Evolutionary conservation across 2,113 vertebrate genomes (phyloP), one percentile per base, ranked within the genome.

Genomic region (Phodopus roborovskii): DNA sequence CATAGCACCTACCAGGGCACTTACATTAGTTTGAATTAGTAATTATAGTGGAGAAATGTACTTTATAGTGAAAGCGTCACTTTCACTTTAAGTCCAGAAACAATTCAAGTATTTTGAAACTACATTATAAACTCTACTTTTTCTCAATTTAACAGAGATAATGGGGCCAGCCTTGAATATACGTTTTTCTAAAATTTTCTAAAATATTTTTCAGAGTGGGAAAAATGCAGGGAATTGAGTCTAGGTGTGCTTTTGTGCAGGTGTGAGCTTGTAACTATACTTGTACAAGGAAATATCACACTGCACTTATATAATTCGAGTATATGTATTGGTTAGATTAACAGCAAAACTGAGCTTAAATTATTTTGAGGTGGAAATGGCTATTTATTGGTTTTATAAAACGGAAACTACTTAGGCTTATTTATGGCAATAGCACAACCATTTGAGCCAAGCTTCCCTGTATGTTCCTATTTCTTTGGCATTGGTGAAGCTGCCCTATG

Each of bases 301-400:
- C 91, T 94, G 50, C 78, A 45, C 95, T 83, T 87, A 79, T 1
- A 58, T 82, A 70, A 78, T 28, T 79, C 96, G 33, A 1, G 11
- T 90, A 19, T 88, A 77, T 79, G 26, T 96, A 83, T 5, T 10
- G 82, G 17, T 96, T 95, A 94, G 86, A 94, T 74, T 93, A 92
- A 91, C 91, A 97, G 83, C 74, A 95, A 96, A 96, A 92, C 83
- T 50, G 87, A 95, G 26, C 94, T 95, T 94, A n/a, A 86, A 89
- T 97, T 97, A 96, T 88, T 94, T 91, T 94, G 74, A 85, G 62
- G 39, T 45, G 78, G n/a, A 95, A 88, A n/a, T 96, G 88, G 64
- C 30, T 60, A 3, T 93, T 33, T 90, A 39, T 88, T 94, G 26
- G 64, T 53, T 96, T 93, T 94, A n/a, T 93, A 78, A 95, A 94